phyloP scores from a whole-genome alignment of 2,113 vertebrate genomes.

The Aramus guarauna region DNA sequence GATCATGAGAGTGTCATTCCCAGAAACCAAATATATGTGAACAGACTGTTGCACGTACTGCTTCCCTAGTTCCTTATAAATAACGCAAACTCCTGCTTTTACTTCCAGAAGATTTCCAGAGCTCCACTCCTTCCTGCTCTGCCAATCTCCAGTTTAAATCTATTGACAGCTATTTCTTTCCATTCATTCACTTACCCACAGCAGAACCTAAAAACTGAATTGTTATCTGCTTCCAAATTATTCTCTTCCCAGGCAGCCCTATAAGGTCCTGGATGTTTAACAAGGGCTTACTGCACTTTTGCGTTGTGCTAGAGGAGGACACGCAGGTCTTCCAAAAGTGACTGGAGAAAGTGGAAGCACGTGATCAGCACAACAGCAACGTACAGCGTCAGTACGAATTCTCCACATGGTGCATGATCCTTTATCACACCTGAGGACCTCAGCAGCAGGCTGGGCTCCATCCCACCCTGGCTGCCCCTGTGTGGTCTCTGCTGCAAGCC shows the following conservation, averaged over 20 bases:
- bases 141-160: not conserved
- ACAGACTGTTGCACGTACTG: not conserved
- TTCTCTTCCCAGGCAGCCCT: not conserved
- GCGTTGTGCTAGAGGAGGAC: not conserved
- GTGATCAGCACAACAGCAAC: not conserved
- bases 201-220: not conserved
- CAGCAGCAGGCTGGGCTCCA: not conserved
- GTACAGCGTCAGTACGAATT: not conserved
- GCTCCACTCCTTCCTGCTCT: not conserved
- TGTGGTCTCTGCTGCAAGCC: not conserved
- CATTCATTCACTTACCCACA: not conserved
- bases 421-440: not conserved
- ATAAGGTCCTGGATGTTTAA: not conserved
- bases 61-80: not conserved
- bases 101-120: not conserved
- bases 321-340: not conserved
- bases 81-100: not conserved
- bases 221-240: not conserved
- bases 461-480: not conserved
- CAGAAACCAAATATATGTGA: not conserved
- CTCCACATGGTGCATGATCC: too few relatives aligned
- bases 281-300: not conserved
- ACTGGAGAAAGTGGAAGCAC: not conserved
- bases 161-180: not conserved
- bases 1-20: not conserved